A percentile compares a stretch with the other conserved stretches of the same genome.
These are phyloP conservation scores for Mus pahari DNA, from an alignment of 2,113 vertebrate genomes.

Conservation along the genomic window DNA sequence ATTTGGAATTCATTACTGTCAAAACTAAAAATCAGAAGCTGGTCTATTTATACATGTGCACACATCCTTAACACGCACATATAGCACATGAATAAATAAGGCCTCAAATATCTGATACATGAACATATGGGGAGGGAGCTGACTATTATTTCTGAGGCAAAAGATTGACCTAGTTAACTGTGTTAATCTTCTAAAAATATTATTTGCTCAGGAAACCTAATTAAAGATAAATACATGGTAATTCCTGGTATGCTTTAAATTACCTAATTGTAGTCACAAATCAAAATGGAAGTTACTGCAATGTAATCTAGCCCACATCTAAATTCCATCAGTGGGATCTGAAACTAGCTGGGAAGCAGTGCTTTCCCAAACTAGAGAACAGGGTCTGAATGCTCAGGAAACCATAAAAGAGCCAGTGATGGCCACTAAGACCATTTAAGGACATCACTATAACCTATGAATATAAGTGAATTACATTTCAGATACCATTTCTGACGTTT, in stretches of 20 bases:
- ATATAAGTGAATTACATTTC: constrained; percentile 50
- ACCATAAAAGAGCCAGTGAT: background rate
- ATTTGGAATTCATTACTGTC: constrained; percentile 17
- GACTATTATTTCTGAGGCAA: background rate
- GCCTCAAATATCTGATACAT: background rate
- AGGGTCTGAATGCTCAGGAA: constrained; percentile 8
- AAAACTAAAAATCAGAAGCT: constrained; percentile 26
- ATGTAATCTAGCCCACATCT: constrained; percentile 61
- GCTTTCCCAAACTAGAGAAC: constrained; percentile 67
- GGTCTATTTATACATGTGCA: background rate
- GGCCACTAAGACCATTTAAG: background rate
- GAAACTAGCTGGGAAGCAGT: constrained; percentile 68
- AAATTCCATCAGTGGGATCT: constrained; percentile 67
- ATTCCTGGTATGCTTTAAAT: constrained; percentile 59
- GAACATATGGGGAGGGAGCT: background rate
- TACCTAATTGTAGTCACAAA: constrained; percentile 80
- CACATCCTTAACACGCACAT: background rate
- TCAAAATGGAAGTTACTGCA: constrained; percentile 67
- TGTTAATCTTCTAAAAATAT: constrained; percentile 72
- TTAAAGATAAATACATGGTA: constrained; percentile 44
- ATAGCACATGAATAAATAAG: constrained; percentile 22
- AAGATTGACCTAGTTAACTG: background rate
- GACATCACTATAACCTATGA: constrained; percentile 14
- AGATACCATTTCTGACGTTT: constrained; percentile 42
- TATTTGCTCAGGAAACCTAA: constrained; percentile 55